Conservation (phyloP, 1,140 invertebrate species). For the Eupristina koningsbergeri region DNA sequence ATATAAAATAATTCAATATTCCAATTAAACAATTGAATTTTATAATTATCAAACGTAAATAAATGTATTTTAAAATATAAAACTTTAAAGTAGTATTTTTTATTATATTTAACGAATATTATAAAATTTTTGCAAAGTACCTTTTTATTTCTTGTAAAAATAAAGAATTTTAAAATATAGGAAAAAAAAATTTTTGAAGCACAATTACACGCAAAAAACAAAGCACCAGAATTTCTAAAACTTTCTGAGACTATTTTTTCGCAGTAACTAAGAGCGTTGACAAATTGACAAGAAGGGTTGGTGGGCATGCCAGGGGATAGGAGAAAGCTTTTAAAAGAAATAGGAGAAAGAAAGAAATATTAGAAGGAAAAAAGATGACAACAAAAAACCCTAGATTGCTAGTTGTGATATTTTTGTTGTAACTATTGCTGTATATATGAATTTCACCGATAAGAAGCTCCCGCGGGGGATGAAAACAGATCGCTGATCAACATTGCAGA, state of each 20-base stretch:
- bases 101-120: no score
- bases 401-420: constrained; percentile 15
- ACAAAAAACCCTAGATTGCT: constrained; percentile 6
- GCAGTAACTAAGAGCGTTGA: constrained; percentile 46
- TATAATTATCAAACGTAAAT: no score
- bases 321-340: constrained; percentile 59
- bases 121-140: not conserved
- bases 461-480: constrained; percentile 39
- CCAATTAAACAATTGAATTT: no score
- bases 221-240: not conserved
- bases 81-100: not conserved
- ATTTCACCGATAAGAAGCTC: constrained; percentile 23
- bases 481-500: not conserved
- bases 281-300: constrained; percentile 63
- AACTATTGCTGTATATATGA: not conserved
- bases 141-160: not conserved
- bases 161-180: not conserved
- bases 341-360: constrained; percentile 57
- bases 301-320: not conserved
- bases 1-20: no score
- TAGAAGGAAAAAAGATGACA: constrained; percentile 21
- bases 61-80: not conserved
- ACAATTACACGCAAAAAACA: not conserved
- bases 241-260: not conserved
- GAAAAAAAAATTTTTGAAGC: not conserved